Conservation (phyloP, 2,888 invertebrate genomes). For the Enchytraeus crypticus region DNA sequence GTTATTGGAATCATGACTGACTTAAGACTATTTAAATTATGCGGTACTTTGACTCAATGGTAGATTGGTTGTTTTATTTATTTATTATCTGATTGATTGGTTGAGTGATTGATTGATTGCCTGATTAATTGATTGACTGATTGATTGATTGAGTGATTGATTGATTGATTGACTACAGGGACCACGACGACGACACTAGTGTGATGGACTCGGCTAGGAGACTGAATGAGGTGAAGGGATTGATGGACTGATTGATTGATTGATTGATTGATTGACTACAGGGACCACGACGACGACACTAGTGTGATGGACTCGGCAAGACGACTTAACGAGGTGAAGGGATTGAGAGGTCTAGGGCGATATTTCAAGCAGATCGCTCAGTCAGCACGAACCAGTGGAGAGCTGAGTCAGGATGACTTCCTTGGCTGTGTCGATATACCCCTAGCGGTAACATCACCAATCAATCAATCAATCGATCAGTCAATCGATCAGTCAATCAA, state of each 20-base stretch:
- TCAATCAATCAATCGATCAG: no score
- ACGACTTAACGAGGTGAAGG: conserved; percentile 83
- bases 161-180: conserved; percentile 56
- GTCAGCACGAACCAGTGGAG: conserved; percentile 67
- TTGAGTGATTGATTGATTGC: no score
- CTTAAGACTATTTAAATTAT: no score
- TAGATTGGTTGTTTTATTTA: no score
- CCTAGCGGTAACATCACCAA: conserved; percentile 68
- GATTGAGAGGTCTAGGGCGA: conserved; percentile 77
- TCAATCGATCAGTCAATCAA: no score
- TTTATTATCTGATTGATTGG: no score
- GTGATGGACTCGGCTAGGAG: no score
- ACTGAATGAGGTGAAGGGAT: conserved; percentile 57
- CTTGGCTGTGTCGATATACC: conserved; percentile 77
- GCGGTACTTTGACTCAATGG: no score
- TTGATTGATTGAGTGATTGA: no score
- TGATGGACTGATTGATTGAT: no score
- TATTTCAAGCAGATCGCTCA: conserved; percentile 98
- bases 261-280: conserved; percentile 39
- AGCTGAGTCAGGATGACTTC: conserved; percentile 83
- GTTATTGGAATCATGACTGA: no score
- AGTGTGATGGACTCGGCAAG: conserved; percentile 92
- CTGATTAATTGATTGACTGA: no score
- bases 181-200: conserved; percentile 92
- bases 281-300: conserved; percentile 93